Base-by-base conservation (phyloP, 2,888 invertebrate species). In the Cosmopolites sordidus region DNA sequence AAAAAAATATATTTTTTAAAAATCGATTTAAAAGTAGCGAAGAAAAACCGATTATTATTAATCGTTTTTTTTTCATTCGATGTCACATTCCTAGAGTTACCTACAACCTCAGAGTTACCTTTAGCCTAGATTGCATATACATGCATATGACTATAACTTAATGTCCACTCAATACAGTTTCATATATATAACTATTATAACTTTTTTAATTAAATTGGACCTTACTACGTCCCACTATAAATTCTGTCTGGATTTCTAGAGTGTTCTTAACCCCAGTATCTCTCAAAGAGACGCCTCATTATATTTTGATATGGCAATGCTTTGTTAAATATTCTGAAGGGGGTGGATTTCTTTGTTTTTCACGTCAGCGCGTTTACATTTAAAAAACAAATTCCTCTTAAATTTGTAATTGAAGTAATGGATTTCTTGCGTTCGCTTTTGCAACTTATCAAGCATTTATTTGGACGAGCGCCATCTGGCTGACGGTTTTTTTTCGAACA, bases 221-320 rank as follows among this genome's bases (percentile, higher is more conserved):
- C 9, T 12, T n/a, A 33, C 33, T 3, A 33, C 12, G 33, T 11
- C 3, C 12, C n/a, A 33, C 5, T 33, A 11, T 5, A 12, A 33
- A 33, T 12, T 33, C 33, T 33, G 11, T 33, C 33, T 33, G 11
- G 33, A 33, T 12, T 33, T 33, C 12, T 33, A 12, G 12, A 33
- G 33, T 33, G 33, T 33, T 33, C 33, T 33, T 33, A 12, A 33
- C 33, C 33, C n/a, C 3, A 33, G 33, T 33, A 11, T 33, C 33
- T 33, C 33, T 33, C 33, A 33, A 33, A 33, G 33, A 33, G 33
- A 33, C 33, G 33, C 33, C 33, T 33, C 33, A 33, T 33, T 33
- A 33, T 33, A 33, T 33, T 33, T 33, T 33, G 33, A 33, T 33
- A 33, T n/a, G 33, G 33, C 33, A 11, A 4, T 12, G 33, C 33